A percentile compares a stretch with the other conserved stretches of the same genome.
Evolutionary conservation across 2,113 vertebrate species (phyloP).

Genomic region (Ceyx cyanopectus): DNA sequence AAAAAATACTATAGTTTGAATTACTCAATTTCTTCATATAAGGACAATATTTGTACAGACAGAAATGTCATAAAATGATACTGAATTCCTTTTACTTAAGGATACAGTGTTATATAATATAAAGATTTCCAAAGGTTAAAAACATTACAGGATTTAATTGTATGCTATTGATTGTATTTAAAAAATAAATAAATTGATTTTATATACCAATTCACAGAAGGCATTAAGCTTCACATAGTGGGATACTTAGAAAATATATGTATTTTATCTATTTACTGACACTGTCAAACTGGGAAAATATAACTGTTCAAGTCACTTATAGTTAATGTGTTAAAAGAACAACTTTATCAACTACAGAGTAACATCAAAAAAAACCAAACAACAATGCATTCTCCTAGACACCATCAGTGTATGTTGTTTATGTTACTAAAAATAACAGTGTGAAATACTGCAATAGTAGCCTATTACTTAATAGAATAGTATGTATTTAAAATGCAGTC

Average conservation of each 20-base stretch:
- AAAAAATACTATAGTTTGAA: background rate
- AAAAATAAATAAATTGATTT: background rate
- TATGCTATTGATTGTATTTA: background rate
- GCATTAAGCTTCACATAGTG: background rate
- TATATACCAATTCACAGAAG: background rate
- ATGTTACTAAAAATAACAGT: background rate
- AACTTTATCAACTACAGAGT: conserved; percentile 5
- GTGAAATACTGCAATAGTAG: background rate
- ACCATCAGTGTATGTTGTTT: background rate
- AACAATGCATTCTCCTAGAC: accelerated
- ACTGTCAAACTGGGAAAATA: conserved; percentile 16
- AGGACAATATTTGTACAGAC: background rate
- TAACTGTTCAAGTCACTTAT: conserved; percentile 36
- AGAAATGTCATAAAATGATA: background rate
- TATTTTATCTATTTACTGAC: background rate
- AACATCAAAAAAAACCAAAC: background rate
- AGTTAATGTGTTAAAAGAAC: conserved; percentile 30
- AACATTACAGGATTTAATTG: background rate
- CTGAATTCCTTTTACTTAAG: background rate
- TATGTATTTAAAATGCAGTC: background rate
- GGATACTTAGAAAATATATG: background rate
- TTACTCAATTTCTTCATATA: accelerated
- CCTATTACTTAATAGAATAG: background rate
- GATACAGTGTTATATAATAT: background rate
- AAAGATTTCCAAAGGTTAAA: conserved; percentile 13